Evolutionary conservation across 37 sponge, comb jelly and placozoan species (phyloP), one percentile per base, ranked within the genome.

Genomic region (Hexactinellida sp.): DNA sequence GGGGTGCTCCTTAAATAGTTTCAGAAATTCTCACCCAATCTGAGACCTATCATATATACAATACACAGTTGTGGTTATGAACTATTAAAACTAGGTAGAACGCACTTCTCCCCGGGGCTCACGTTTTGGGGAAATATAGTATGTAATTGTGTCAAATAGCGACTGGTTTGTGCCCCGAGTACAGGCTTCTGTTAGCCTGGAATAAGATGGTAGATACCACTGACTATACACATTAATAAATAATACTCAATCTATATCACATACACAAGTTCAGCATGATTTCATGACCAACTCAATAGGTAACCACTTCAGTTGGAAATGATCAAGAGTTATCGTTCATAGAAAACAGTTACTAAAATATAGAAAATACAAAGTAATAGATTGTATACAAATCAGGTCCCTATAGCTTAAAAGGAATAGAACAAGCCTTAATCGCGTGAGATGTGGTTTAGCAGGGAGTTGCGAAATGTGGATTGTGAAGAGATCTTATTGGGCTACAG

Each of bases 281-380:
- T 63, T 63, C 21, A 63, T 63, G 21, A 63, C 30, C 76, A 63
- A n/a, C 76, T 63, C 76, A 63, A 63, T 28, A 47, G 16, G 52
- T 63, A 10, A 63, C 76, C 76, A 63, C 34, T 63, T 63, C 52
- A 47, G 76, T 21, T 25, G 76, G 76, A n/a, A 63, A 10, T 63
- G 76, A 63, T 10, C 34, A 25, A 10, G 30, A 63, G 76, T 63
- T 63, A 63, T 41, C 13, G 10, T 41, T 13, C 47, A 41, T 41
- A 41, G 10, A 41, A 41, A 41, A 63, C 76, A 63, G 5, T 10
- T 63, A 63, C 32, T 63, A 63, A 63, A 63, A 63, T 63, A 63
- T 63, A 63, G 76, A 63, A 63, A 63, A 63, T 63, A 63, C 76
- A 63, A 63, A 28, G 76, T n/a, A 25, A 63, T 63, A 63, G 76